Evolutionary conservation across 2,113 vertebrate species (phyloP), one percentile per base, ranked within the genome.

Genomic region (Sinosuthora webbiana): DNA sequence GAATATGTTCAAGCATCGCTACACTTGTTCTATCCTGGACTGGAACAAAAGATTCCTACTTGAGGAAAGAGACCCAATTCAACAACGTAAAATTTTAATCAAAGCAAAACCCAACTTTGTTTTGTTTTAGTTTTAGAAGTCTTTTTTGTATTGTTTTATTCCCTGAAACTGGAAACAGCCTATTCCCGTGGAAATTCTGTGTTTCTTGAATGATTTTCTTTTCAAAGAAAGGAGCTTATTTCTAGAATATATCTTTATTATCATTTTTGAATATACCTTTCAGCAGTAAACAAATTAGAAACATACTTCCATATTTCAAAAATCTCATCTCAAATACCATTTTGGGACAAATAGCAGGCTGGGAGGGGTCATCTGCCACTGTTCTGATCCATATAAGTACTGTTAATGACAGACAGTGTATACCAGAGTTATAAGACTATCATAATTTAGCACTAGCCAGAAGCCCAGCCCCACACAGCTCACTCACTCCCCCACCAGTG

Each of bases 341-440:
- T 50, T 23, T 25, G 70, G 27, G n/a, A 47, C 14, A 49, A 63
- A 50, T 75, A 78, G 28, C 52, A 90, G 65, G n/a, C 15, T 62
- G 75, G 16, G 15, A 45, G 18, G 11, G 17, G 74, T 53, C 5
- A 15, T n/a, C 19, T 86, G 15, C 59, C 23, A 13, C 12, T 49
- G 33, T 69, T 44, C 12, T 55, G 18, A 55, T 15, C 4, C 18
- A 6, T 10, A 6, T 13, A 15, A 0, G 1, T 35, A 8, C 2
- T 1, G 0, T 45, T 59, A n/a, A n/a, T 2, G 2, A 33, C 9
- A 0, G 4, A 8, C 13, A 49, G 6, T 17, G 20, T 56, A 23
- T 17, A 33, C 28, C 24, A 53, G 47, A 44, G 27, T 14, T 57
- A 0, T 5, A 57, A 44, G 20, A 17, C 27, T 76, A 16, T 31